phyloP scores from a whole-genome alignment of 2,113 vertebrate species.

The Prolemur simus region DNA sequence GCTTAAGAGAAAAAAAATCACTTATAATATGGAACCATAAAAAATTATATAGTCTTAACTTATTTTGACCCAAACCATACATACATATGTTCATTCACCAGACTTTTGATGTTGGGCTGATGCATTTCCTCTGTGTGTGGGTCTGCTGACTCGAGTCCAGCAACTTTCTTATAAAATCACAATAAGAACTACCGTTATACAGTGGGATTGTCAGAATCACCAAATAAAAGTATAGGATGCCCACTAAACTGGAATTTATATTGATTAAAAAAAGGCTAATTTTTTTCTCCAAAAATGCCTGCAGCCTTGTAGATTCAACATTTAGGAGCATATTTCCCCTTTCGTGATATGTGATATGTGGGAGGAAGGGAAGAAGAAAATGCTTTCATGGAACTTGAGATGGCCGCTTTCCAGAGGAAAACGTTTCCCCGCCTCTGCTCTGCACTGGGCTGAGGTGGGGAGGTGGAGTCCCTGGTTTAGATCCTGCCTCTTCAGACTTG shows the following conservation, averaged over 20 bases:
- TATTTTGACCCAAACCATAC: neutral
- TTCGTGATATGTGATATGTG: neutral
- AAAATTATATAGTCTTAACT: neutral
- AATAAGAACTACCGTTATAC: neutral
- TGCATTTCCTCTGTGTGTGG: neutral
- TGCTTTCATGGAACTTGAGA: neutral
- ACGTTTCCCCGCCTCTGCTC: accelerated
- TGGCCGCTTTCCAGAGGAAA: neutral
- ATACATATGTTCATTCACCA: neutral
- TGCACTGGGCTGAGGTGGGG: neutral
- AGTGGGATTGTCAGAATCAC: neutral
- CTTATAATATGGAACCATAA: neutral
- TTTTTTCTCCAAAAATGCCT: neutral
- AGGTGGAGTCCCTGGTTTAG: neutral
- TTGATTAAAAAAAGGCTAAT: neutral
- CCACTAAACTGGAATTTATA: neutral
- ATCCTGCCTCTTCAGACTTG: neutral
- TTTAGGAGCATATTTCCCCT: neutral
- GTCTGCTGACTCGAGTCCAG: neutral
- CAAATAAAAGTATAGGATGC: neutral
- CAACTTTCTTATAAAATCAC: neutral
- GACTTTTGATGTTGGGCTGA: neutral
- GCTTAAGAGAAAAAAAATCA: neutral
- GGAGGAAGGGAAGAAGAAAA: neutral
- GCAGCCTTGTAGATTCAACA: neutral